These are phyloP conservation scores for Pluvialis apricaria DNA, from an alignment of 2,113 vertebrate species.

Conservation along the genomic window DNA sequence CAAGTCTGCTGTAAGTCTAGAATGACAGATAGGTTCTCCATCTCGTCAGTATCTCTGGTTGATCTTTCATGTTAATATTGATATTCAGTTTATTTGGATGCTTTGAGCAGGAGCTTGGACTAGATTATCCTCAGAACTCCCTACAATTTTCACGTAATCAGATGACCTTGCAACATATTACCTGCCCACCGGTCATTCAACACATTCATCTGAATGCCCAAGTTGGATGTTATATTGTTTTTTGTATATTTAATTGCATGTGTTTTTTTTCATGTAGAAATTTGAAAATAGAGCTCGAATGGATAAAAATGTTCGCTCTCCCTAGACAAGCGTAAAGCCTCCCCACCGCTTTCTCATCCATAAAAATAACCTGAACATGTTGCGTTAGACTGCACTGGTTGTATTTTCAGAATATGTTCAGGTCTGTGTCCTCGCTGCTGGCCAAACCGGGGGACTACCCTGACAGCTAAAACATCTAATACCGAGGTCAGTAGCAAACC, in stretches of 20 bases:
- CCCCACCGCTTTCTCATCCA: not conserved
- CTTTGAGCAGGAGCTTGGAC: not conserved
- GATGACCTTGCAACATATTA: not conserved
- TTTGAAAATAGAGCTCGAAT: not conserved
- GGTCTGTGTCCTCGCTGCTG: not conserved
- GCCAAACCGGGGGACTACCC: fast-evolving
- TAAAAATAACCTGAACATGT: not conserved
- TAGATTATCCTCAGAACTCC: not conserved
- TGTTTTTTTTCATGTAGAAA: not conserved
- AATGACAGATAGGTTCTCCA: not conserved
- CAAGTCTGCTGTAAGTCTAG: not conserved
- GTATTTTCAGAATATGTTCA: not conserved
- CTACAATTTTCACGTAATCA: not conserved
- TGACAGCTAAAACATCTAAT: not conserved
- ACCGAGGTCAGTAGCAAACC: not conserved
- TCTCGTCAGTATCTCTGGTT: not conserved
- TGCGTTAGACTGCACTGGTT: not conserved
- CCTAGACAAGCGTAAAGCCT: slow-evolving; percentile 16
- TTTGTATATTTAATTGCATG: not conserved
- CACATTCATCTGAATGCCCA: not conserved
- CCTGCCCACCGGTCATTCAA: not conserved
- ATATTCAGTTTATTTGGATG: not conserved
- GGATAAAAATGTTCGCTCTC: not conserved
- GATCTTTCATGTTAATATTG: not conserved
- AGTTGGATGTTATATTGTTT: not conserved